These are phyloP conservation scores for Lepisosteus oculatus DNA, from an alignment of 2,113 vertebrate genomes.

Conservation along the genomic window DNA sequence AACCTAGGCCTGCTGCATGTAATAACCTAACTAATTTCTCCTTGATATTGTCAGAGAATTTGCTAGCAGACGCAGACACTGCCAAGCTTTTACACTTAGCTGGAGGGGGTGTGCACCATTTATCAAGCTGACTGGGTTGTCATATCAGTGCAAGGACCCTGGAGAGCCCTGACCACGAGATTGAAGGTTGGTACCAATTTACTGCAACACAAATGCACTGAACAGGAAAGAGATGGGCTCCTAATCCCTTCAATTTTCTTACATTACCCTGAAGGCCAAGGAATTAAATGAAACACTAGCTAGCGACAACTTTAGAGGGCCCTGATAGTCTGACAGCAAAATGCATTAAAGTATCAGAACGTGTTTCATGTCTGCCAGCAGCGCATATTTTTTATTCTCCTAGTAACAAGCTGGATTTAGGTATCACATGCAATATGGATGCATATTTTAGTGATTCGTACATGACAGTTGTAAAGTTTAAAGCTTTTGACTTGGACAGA, in stretches of 20 bases:
- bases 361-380: constrained; percentile 51
- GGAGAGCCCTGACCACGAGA: constrained; percentile 61
- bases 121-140: constrained; percentile 63
- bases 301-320: constrained; percentile 59
- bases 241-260: constrained; percentile 70
- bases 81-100: constrained; percentile 29
- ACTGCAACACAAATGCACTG: constrained; percentile 61
- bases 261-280: constrained; percentile 65
- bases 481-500: not conserved
- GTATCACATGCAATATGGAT: not conserved
- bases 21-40: constrained; percentile 18
- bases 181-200: constrained; percentile 66
- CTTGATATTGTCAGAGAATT: constrained; percentile 21
- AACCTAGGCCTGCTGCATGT: not conserved
- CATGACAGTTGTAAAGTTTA: not conserved
- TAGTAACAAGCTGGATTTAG: not conserved
- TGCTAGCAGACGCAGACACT: constrained; percentile 26
- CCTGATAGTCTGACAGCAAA: constrained; percentile 54
- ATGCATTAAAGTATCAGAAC: constrained; percentile 63
- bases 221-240: constrained; percentile 57
- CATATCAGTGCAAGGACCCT: constrained; percentile 59
- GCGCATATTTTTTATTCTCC: not conserved
- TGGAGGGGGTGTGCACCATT: constrained; percentile 46
- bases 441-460: not conserved
- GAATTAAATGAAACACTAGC: constrained; percentile 67